These are phyloP conservation scores for Anthopleura xanthogrammica DNA, from an alignment of 92 coral and sea anemone genomes.

Conservation along the genomic window DNA sequence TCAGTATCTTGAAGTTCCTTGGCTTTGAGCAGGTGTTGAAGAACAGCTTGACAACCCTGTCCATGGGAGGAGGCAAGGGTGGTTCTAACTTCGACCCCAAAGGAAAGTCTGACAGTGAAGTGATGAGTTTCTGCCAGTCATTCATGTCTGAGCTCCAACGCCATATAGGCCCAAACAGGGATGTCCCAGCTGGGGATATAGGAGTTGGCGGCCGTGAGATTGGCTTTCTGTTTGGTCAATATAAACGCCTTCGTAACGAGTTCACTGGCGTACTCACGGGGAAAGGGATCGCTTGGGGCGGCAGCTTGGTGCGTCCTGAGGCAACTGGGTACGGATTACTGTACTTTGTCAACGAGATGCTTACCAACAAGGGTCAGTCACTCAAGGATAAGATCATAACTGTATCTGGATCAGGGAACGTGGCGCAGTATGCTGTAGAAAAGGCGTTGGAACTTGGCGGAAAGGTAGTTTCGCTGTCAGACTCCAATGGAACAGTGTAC, in stretches of 20 bases:
- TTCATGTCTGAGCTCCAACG: constrained; percentile 87
- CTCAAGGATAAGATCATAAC: constrained; percentile 70
- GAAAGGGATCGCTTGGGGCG: constrained; percentile 77
- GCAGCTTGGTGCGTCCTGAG: constrained; percentile 78
- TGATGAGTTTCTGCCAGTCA: constrained; percentile 89
- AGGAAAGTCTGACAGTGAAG: constrained; percentile 82
- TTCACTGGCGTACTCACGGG: constrained; percentile 88
- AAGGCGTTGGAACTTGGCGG: constrained; percentile 75
- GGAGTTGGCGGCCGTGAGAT: constrained; percentile 91
- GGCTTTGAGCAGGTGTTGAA: constrained; percentile 89
- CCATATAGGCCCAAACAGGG: constrained; percentile 80
- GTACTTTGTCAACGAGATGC: constrained; percentile 79
- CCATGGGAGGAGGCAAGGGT: constrained; percentile 92
- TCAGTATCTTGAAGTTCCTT: constrained; percentile 72
- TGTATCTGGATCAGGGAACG: constrained; percentile 86
- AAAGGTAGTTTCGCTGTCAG: constrained; percentile 77
- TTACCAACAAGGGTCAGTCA: constrained; percentile 55
- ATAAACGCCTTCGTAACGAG: constrained; percentile 85
- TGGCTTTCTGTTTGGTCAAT: constrained; percentile 86
- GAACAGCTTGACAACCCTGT: constrained; percentile 83
- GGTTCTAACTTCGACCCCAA: constrained; percentile 91
- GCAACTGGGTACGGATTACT: constrained; percentile 88
- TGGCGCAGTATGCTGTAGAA: constrained; percentile 76
- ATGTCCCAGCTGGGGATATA: constrained; percentile 91
- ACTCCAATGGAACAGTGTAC: constrained; percentile 73